Evolutionary conservation across 2,888 invertebrate genomes (phyloP).

Genomic region (Tenthredo notha): DNA sequence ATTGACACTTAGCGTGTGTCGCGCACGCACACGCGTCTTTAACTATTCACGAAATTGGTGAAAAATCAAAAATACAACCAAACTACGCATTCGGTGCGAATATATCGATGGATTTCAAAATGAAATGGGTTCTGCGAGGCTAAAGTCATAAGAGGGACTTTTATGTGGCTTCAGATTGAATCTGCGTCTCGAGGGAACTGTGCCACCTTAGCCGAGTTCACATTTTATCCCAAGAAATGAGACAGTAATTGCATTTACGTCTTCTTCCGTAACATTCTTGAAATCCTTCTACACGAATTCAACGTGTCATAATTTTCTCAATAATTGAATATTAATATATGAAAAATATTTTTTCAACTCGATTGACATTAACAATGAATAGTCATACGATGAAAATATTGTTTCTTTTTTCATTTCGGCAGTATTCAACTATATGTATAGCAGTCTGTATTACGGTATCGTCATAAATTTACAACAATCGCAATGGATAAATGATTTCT

Average conservation of each 20-base stretch:
- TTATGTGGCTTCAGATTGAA: constrained; percentile 47
- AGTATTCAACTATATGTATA: background rate
- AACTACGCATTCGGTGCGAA: background rate
- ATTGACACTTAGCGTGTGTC: background rate
- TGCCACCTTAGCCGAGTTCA: constrained; percentile 30
- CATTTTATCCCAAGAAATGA: constrained; percentile 47
- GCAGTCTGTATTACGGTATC: background rate
- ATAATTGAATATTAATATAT: background rate
- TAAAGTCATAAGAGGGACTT: constrained; percentile 41
- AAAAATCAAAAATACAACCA: constrained; percentile 10
- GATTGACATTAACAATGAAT: background rate
- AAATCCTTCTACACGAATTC: background rate
- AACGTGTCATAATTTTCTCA: background rate
- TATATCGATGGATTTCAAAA: constrained; percentile 41
- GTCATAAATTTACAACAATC: background rate
- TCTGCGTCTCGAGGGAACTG: constrained; percentile 45
- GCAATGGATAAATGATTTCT: background rate
- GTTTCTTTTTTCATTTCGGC: background rate
- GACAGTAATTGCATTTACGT: constrained; percentile 36
- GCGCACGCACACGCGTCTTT: background rate
- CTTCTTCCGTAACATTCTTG: background rate
- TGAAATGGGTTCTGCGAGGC: constrained; percentile 37
- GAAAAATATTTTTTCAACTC: background rate
- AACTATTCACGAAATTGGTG: background rate
- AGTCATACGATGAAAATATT: background rate